Percentiles rank a stretch among this genome's conserved stretches.
These are phyloP conservation scores for Darevskia mixta DNA, from an alignment of 2,797 vertebrate genomes.

Conservation along the genomic window DNA sequence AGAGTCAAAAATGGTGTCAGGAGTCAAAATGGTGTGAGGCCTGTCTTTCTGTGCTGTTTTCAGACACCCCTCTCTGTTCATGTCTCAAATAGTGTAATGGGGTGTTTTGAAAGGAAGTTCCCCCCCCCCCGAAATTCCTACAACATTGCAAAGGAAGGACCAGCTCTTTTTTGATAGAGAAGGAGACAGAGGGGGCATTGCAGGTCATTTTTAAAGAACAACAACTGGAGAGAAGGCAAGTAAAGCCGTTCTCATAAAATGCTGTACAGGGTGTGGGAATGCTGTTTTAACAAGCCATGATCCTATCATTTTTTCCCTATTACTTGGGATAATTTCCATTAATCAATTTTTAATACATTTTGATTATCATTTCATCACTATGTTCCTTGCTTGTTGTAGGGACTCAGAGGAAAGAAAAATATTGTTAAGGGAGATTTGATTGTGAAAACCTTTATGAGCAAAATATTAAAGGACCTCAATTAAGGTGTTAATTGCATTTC, in stretches of 20 bases:
- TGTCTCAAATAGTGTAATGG: no score
- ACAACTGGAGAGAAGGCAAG: not conserved
- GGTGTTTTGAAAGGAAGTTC: no score
- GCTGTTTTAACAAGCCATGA: not conserved
- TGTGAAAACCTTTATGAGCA: not conserved
- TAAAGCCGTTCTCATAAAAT: no score
- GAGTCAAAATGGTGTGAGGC: no score
- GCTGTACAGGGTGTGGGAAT: not conserved
- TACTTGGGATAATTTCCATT: not conserved
- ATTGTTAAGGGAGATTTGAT: not conserved
- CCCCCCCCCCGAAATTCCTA: no score
- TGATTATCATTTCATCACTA: not conserved
- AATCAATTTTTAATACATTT: not conserved
- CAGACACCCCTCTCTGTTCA: no score
- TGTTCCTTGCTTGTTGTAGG: not conserved
- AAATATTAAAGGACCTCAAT: not conserved
- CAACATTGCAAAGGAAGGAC: not conserved
- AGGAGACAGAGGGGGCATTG: not conserved
- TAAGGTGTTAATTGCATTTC: not conserved
- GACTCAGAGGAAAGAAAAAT: not conserved
- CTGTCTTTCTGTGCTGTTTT: no score
- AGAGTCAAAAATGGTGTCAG: no score
- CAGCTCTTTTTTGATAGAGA: no score
- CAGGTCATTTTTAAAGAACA: not conserved
- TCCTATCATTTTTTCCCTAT: not conserved